A percentile compares a stretch with the other conserved stretches of the same genome.
phyloP scores from a whole-genome alignment of 2,797 vertebrate species.

The Sebastes steindachneri region DNA sequence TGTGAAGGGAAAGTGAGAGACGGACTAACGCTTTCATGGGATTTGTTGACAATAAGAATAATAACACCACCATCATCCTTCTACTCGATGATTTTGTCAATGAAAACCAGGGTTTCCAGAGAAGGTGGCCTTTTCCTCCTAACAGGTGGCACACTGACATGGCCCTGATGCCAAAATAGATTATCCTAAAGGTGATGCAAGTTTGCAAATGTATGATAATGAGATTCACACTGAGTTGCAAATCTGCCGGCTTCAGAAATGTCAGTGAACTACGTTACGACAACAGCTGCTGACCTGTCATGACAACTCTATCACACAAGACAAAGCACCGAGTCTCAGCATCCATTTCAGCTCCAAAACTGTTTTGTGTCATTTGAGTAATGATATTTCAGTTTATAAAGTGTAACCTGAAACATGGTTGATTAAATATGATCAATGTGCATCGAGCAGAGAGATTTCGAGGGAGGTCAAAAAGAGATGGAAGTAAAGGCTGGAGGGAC shows the following conservation, averaged over 20 bases:
- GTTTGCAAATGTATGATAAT: conserved; percentile 75
- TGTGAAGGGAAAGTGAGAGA: background rate
- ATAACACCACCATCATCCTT: conserved; percentile 7
- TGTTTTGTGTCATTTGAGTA: conserved; percentile 17
- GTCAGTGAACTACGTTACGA: conserved; percentile 39
- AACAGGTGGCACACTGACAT: conserved; percentile 42
- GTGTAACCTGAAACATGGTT: conserved; percentile 31
- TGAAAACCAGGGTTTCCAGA: conserved; percentile 18
- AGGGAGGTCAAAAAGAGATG: conserved; percentile 43
- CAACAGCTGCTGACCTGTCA: conserved; percentile 64
- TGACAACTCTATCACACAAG: conserved; percentile 60
- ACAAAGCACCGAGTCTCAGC: conserved; percentile 45
- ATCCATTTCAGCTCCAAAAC: conserved; percentile 24
- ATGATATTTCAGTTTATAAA: conserved; percentile 38
- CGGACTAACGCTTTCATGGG: background rate
- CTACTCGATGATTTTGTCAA: conserved; percentile 22
- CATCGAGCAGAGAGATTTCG: conserved; percentile 22
- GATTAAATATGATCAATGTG: conserved; percentile 50
- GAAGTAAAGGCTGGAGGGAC: conserved; percentile 27
- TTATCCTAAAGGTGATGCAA: conserved; percentile 59
- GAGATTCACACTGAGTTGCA: conserved; percentile 67
- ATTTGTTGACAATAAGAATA: background rate
- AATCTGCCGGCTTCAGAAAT: conserved; percentile 68
- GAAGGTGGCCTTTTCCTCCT: conserved; percentile 15
- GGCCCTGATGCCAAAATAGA: conserved; percentile 51